Evolutionary conservation across 2,888 invertebrate species (phyloP), one percentile per base, ranked within the genome.

Genomic region (Rhodophaea formosa): DNA sequence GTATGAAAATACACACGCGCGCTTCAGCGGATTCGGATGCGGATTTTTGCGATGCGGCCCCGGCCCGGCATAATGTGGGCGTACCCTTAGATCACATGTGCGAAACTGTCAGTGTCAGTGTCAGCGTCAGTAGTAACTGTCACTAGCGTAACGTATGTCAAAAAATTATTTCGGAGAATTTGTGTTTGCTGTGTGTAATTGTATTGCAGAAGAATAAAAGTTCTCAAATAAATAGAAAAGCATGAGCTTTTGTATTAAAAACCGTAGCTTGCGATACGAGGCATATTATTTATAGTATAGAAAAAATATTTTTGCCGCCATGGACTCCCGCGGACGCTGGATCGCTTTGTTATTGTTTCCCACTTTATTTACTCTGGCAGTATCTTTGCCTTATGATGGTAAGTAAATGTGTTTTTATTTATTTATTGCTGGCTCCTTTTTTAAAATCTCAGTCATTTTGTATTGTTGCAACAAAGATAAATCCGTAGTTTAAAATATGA

Each of bases 341-440:
- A n/a, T 58, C 8, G n/a, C 44, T 52, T 54, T 57, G 52, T 59
- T 79, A 65, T 69, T 76, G 56, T 66, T 74, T 46, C 47, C 66
- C 59, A 63, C 62, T 53, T 52, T 76, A 65, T 66, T 75, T 63
- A 59, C 64, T 15, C 63, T 62, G 61, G 75, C 71, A 42, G 66
- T 77, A 57, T 69, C 79, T 10, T 69, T 79, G 57, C 67, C 80
- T 42, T 87, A 85, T 59, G 81, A 86, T 64, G 86, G 87, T 86
- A 80, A 80, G 78, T 68, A 51, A 51, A 10, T 5, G 7, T 12
- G 29, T 0, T 30, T 8, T 14, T n/a, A n/a, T 23, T 17, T 10
- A 46, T 29, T 23, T 23, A 23, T 23, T 5, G 23, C 2, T 5
- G 23, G 5, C 23, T 23, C 23, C 23, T 23, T 23, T 23, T 23